These are phyloP conservation scores for Scaptomyza pallida DNA, from an alignment of 1,140 invertebrate genomes.

Conservation along the genomic window DNA sequence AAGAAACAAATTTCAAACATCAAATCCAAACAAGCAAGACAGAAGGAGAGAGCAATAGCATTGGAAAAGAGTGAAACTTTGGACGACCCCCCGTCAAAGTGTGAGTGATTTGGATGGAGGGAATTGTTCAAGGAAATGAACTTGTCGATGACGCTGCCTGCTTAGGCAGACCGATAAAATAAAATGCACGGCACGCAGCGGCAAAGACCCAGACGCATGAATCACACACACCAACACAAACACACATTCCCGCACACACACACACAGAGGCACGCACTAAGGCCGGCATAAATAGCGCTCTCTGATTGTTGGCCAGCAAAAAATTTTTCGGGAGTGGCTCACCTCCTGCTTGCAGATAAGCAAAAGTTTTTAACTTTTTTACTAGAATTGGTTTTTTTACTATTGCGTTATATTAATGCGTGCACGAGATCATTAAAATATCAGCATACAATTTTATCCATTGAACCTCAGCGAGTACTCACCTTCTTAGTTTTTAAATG, in stretches of 20 bases:
- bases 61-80: slow-evolving; percentile 7
- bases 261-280: slow-evolving; percentile 16
- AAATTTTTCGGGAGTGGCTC: slow-evolving; percentile 68
- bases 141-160: slow-evolving; percentile 45
- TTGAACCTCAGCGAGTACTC: slow-evolving; percentile 27
- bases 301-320: slow-evolving; percentile 34
- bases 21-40: too few relatives aligned
- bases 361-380: slow-evolving; percentile 10
- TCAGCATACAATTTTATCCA: neutral
- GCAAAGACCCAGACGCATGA: slow-evolving; percentile 57
- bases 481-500: slow-evolving; percentile 46
- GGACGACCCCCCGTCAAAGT: slow-evolving; percentile 65
- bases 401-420: slow-evolving; percentile 3
- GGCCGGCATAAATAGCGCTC: slow-evolving; percentile 60
- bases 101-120: slow-evolving; percentile 31
- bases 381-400: neutral
- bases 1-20: slow-evolving; percentile 51
- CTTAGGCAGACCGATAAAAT: slow-evolving; percentile 67
- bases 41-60: slow-evolving; percentile 6
- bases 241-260: slow-evolving; percentile 19
- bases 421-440: neutral
- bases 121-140: slow-evolving; percentile 62
- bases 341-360: slow-evolving; percentile 32
- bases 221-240: slow-evolving; percentile 57
- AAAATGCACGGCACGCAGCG: slow-evolving; percentile 57